Percentiles rank a stretch among this genome's conserved stretches.
Evolutionary conservation across 2,888 invertebrate genomes (phyloP).

Genomic region (Orchesella flavescens): DNA sequence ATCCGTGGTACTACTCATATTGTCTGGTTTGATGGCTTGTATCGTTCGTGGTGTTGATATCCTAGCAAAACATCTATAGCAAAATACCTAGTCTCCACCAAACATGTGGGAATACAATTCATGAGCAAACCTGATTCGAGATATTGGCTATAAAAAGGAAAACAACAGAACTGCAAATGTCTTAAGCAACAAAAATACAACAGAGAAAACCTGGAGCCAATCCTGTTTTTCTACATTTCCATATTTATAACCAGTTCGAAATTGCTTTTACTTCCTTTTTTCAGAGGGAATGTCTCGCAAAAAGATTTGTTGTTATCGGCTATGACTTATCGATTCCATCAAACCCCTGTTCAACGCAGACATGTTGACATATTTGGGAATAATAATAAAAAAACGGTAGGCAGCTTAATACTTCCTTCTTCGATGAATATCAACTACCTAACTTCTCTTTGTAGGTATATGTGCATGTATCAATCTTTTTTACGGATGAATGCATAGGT

Average conservation of each 20-base stretch:
- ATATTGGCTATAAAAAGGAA: neutral
- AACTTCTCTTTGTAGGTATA: no score
- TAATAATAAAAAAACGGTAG: neutral
- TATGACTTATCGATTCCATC: conserved; percentile 31
- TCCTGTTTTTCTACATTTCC: neutral
- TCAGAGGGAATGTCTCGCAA: neutral
- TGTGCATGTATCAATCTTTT: no score
- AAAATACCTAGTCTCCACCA: no score
- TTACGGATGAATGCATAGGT: no score
- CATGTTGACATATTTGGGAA: conserved; percentile 37
- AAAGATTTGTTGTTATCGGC: neutral
- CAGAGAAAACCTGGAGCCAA: neutral
- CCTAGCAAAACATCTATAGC: no score
- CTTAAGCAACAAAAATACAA: neutral
- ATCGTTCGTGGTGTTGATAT: no score
- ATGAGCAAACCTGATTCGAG: neutral
- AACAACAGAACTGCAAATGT: neutral
- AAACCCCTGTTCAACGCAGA: conserved; percentile 2
- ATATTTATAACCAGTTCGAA: neutral
- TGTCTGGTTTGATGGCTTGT: no score
- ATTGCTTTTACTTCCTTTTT: neutral
- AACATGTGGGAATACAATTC: no score
- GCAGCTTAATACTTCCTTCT: neutral
- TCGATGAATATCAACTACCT: neutral
- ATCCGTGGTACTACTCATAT: no score